These are phyloP conservation scores for Lordiphosa mommai DNA, from an alignment of 1,140 invertebrate species.

Conservation along the genomic window DNA sequence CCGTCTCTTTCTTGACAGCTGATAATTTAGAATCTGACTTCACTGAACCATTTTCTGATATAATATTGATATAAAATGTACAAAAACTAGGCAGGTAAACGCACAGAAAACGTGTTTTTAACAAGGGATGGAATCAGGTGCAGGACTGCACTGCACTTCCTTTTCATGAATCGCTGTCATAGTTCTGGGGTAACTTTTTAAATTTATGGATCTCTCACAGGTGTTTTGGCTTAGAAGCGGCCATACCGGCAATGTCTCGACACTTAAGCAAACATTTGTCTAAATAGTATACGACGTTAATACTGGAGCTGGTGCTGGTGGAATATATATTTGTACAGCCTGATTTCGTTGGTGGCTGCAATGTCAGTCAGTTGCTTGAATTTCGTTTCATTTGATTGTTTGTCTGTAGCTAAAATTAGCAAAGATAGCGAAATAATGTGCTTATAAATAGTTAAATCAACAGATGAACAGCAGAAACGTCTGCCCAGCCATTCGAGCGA, in stretches of 20 bases:
- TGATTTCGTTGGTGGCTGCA: constrained; percentile 49
- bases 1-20: no score
- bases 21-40: no score
- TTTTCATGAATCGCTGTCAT: constrained; percentile 3
- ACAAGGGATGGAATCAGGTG: not conserved
- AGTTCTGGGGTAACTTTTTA: not conserved
- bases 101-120: not conserved
- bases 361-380: constrained; percentile 51
- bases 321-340: constrained; percentile 52
- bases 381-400: constrained; percentile 38
- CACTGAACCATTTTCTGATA: no score
- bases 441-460: constrained; percentile 72
- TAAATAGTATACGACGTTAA: constrained; percentile 29
- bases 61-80: not conserved
- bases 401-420: constrained; percentile 63
- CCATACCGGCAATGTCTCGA: constrained; percentile 4
- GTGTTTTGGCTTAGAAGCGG: constrained; percentile 33
- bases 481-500: constrained; percentile 15
- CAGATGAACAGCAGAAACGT: constrained; percentile 33
- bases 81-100: not conserved
- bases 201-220: constrained; percentile 30
- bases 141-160: constrained; percentile 1
- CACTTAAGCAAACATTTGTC: constrained; percentile 39
- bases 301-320: constrained; percentile 6
- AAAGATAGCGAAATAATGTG: constrained; percentile 56